A percentile compares a stretch with the other conserved stretches of the same genome.
These are phyloP conservation scores for Neodiprion lecontei DNA, from an alignment of 1,140 invertebrate genomes.

Conservation along the genomic window DNA sequence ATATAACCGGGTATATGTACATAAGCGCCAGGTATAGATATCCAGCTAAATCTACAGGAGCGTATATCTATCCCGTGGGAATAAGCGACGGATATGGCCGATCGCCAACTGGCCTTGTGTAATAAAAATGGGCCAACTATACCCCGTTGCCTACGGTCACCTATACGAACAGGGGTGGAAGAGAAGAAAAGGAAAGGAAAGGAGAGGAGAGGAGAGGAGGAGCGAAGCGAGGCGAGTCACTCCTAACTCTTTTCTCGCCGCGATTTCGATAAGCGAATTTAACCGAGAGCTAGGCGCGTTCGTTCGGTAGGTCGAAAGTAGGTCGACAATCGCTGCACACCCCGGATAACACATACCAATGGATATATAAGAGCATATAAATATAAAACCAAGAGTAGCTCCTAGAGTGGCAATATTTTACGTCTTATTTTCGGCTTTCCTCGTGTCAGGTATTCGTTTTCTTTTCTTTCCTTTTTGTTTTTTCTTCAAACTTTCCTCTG, in stretches of 20 bases:
- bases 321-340: neutral
- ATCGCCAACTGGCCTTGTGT: conserved; percentile 1
- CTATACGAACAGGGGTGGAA: too few species aligned
- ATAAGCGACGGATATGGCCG: neutral
- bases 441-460: neutral
- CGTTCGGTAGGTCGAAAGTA: neutral
- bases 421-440: neutral
- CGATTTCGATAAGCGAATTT: conserved; percentile 3
- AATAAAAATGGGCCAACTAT: neutral
- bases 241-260: neutral
- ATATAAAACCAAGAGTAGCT: neutral
- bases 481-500: too few species aligned
- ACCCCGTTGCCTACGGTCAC: neutral
- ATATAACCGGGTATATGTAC: too few species aligned
- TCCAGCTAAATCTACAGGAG: too few species aligned
- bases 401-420: neutral
- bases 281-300: neutral
- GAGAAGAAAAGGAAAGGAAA: neutral
- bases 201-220: neutral
- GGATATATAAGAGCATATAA: neutral
- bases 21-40: too few species aligned
- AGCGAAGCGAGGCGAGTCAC: neutral
- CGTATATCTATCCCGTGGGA: neutral
- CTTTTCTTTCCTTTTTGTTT: too few species aligned
- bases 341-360: too few species aligned